Evolutionary conservation across 1,140 invertebrate genomes (phyloP).

Genomic region (Cherax destructor): DNA sequence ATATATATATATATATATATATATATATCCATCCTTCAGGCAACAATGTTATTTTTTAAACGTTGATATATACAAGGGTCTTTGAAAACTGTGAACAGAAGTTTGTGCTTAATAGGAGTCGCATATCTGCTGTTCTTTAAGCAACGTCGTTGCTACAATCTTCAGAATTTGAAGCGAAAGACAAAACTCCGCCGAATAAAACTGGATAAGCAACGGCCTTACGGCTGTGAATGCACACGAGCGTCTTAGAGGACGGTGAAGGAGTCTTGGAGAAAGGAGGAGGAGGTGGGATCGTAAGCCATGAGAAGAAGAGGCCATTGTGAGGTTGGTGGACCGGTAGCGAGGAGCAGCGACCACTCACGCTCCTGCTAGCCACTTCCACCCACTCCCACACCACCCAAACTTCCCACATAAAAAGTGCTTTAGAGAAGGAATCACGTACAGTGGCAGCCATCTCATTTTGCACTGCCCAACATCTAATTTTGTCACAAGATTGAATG

Average conservation of each 20-base stretch:
- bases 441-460: slow-evolving; percentile 28
- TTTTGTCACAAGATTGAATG: slow-evolving; percentile 34
- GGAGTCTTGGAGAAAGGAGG: neutral
- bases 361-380: neutral
- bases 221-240: neutral
- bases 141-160: too few relatives aligned
- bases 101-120: too few relatives aligned
- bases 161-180: too few relatives aligned
- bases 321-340: neutral
- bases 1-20: too few relatives aligned
- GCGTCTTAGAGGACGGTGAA: too few relatives aligned
- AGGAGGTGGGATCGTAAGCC: neutral
- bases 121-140: too few relatives aligned
- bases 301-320: neutral
- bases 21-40: too few relatives aligned
- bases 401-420: slow-evolving; percentile 45
- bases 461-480: slow-evolving; percentile 24
- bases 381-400: neutral
- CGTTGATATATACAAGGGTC: too few relatives aligned
- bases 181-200: neutral
- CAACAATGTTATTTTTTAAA: too few relatives aligned
- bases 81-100: too few relatives aligned
- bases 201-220: neutral
- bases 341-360: neutral
- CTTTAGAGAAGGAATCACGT: slow-evolving; percentile 21